Evolutionary conservation across 2,113 vertebrate genomes (phyloP).

Genomic region (Genyomyrus donnyi): DNA sequence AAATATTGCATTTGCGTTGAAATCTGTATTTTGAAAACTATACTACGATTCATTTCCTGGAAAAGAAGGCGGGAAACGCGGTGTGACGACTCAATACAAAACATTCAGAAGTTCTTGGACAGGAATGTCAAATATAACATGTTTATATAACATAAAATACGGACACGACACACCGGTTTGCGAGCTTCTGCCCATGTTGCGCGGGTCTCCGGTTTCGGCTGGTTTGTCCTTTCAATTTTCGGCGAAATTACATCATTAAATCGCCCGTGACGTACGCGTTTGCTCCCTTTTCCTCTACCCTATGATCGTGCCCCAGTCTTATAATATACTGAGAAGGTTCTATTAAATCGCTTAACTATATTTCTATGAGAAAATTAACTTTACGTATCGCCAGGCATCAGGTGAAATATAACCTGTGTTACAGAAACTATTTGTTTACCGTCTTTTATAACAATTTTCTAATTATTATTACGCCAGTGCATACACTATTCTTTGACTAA

Average conservation of each 20-base stretch:
- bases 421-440: not conserved
- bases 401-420: not conserved
- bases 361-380: not conserved
- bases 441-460: not conserved
- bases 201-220: not conserved
- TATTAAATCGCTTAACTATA: not conserved
- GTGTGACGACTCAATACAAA: not conserved
- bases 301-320: not conserved
- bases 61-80: not conserved
- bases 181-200: not conserved
- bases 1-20: not conserved
- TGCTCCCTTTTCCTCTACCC: not conserved
- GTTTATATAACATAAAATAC: not conserved
- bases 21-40: not conserved
- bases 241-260: not conserved
- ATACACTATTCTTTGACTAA: not conserved
- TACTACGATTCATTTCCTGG: not conserved
- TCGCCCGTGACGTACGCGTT: not conserved
- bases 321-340: not conserved
- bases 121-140: not conserved
- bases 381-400: not conserved
- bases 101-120: not conserved
- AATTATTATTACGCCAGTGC: not conserved
- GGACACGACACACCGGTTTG: not conserved
- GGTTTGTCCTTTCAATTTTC: not conserved